These are phyloP conservation scores for Tringa solitaria DNA, from an alignment of 2,113 vertebrate species.

Conservation along the genomic window DNA sequence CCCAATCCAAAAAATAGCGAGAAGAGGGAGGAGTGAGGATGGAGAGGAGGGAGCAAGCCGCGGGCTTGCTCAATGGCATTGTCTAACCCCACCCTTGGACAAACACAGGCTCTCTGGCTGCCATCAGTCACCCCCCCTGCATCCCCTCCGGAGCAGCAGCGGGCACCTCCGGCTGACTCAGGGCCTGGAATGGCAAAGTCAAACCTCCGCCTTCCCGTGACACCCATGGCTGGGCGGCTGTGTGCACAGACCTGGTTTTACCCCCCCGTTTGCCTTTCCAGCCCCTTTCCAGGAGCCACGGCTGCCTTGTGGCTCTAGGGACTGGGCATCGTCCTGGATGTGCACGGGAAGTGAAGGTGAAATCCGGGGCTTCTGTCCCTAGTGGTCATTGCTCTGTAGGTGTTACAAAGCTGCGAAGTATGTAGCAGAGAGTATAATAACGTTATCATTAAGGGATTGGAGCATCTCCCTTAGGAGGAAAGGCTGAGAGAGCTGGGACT, in stretches of 20 bases:
- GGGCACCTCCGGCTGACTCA: neutral
- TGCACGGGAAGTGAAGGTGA: neutral
- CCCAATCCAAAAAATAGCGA: neutral
- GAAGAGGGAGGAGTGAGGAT: neutral
- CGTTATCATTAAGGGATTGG: too few relatives aligned
- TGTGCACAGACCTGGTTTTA: fast-evolving
- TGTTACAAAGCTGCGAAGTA: neutral
- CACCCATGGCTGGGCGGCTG: fast-evolving
- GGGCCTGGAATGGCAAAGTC: neutral
- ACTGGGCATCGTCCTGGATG: neutral
- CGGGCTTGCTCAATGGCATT: neutral
- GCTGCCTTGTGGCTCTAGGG: neutral
- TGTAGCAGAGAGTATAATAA: neutral
- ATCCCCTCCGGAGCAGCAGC: neutral
- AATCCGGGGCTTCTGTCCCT: neutral
- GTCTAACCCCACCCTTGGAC: neutral
- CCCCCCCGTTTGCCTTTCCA: neutral
- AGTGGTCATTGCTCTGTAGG: neutral
- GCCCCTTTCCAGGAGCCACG: fast-evolving
- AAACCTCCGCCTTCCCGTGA: neutral
- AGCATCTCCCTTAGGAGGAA: too few relatives aligned
- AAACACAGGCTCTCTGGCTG: fast-evolving
- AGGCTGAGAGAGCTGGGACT: too few relatives aligned
- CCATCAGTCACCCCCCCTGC: neutral
- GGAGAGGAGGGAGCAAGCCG: neutral